These are phyloP conservation scores for Ischnura elegans DNA, from an alignment of 2,888 invertebrate species.

Conservation along the genomic window DNA sequence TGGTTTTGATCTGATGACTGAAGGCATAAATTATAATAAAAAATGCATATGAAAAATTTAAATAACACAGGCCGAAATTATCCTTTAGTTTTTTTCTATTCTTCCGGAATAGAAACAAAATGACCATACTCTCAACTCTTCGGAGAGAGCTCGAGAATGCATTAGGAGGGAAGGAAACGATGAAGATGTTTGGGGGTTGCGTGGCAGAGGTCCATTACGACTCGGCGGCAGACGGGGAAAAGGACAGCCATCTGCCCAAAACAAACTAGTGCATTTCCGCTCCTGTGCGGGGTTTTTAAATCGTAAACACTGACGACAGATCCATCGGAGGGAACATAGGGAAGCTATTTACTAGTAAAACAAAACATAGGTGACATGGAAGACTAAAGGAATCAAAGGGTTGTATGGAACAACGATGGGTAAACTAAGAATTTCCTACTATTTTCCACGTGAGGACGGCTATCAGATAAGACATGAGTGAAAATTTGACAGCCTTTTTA, in stretches of 20 bases:
- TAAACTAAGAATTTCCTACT: not conserved
- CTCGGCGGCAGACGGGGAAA: not conserved
- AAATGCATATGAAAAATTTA: too few relatives aligned
- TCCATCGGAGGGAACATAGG: not conserved
- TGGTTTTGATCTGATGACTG: too few relatives aligned
- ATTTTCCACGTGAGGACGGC: not conserved
- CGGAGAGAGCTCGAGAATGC: too few relatives aligned
- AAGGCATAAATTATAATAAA: too few relatives aligned
- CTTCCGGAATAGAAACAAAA: too few relatives aligned
- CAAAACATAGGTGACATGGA: not conserved
- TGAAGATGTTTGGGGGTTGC: not conserved
- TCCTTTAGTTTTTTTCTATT: too few relatives aligned
- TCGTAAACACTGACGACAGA: slow-evolving; percentile 16
- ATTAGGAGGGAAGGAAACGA: not conserved
- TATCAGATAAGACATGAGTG: not conserved
- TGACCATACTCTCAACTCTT: too few relatives aligned
- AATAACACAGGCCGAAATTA: too few relatives aligned
- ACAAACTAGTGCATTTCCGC: slow-evolving; percentile 15
- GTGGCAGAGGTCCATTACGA: slow-evolving; percentile 17
- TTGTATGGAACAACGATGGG: not conserved
- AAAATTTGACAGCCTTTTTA: too few relatives aligned
- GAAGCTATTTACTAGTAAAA: not conserved
- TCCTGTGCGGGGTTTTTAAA: not conserved
- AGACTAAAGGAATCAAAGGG: not conserved
- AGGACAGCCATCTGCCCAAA: slow-evolving; percentile 23